Conservation (phyloP, 1,140 invertebrate genomes). For the Euwallacea fornicatus region DNA sequence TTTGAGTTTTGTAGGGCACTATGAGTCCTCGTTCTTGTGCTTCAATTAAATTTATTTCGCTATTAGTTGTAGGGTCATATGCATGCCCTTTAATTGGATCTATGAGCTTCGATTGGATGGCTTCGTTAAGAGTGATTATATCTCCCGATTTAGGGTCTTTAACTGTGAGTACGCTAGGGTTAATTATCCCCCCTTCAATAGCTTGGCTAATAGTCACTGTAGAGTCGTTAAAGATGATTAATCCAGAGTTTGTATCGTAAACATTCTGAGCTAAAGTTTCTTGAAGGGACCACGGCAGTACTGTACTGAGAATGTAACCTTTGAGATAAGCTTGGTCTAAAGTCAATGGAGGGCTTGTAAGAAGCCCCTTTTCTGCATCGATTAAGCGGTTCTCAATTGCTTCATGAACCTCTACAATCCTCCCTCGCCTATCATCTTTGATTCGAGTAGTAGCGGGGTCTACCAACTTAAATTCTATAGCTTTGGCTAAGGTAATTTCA, state of each 20-base stretch:
- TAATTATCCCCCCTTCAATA: slow-evolving; percentile 73
- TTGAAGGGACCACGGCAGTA: slow-evolving; percentile 78
- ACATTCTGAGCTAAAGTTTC: slow-evolving; percentile 82
- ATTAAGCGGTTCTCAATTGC: slow-evolving; percentile 70
- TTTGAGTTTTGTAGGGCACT: slow-evolving; percentile 76
- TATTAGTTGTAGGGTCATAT: slow-evolving; percentile 73
- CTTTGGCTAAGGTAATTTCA: slow-evolving; percentile 70
- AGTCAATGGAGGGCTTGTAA: slow-evolving; percentile 70
- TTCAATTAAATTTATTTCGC: slow-evolving; percentile 74
- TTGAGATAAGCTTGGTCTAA: slow-evolving; percentile 77
- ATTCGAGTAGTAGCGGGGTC: slow-evolving; percentile 71
- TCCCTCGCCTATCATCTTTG: slow-evolving; percentile 71
- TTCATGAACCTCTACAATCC: slow-evolving; percentile 67
- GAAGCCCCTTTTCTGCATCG: slow-evolving; percentile 68
- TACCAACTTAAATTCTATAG: slow-evolving; percentile 70
- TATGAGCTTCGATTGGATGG: slow-evolving; percentile 78
- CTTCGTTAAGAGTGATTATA: slow-evolving; percentile 78
- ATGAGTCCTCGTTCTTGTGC: slow-evolving; percentile 81
- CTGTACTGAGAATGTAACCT: slow-evolving; percentile 73
- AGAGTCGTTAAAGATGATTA: slow-evolving; percentile 72
- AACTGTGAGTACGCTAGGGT: slow-evolving; percentile 76
- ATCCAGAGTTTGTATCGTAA: slow-evolving; percentile 76
- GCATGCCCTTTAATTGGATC: slow-evolving; percentile 78
- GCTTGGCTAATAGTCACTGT: slow-evolving; percentile 77
- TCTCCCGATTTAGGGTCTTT: slow-evolving; percentile 77